Base-by-base conservation (phyloP, 2,797 vertebrate genomes). In the Percopsis omiscomaycus region DNA sequence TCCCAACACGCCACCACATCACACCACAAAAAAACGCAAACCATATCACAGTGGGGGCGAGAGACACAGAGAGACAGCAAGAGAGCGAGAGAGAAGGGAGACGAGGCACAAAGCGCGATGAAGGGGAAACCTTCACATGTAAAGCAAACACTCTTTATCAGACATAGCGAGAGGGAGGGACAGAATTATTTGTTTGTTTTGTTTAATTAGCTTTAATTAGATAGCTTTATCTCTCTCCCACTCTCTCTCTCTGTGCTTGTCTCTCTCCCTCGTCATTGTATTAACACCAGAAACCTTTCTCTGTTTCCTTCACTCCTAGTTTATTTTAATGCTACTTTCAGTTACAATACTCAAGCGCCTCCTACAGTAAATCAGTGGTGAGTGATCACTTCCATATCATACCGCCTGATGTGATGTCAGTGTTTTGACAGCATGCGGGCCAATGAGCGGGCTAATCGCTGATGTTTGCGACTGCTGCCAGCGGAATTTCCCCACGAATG, bases 21-120 rank as follows among this genome's bases (percentile, higher is more conserved):
- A 86, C 83, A 85, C 84, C 70, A 55, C 54, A 80, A 86, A 86
- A 86, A 84, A 84, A 83, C 73, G 53, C 53, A 80, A 86, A 86
- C 86, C 87, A 87, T 89, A 88, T 90, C 87, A 83, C 71, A 84
- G 65, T 37, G 68, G 66, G 52, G 55, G 60, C 22, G 14, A 44
- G 12, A 46, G 42, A 64, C n/a, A 32, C 27, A 9, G 62, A 49
- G 74, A 62, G 59, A 55, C 1, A 48, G 37, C 44, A 59, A 11
- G 56, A 28, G 46, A 13, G n/a, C 50, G 61, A 69, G 71, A 51
- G 66, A 15, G 74, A 75, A 77, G 52, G 52, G 11, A 49, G 1
- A 55, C 65, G 69, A 49, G 46, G 44, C 60, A 56, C 0, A 30
- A 58, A 10, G 44, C 62, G 69, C 49, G 58, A 55, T 11, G 50